Conservation (phyloP, 2,888 invertebrate species). For the Bugulina stolonifera region DNA sequence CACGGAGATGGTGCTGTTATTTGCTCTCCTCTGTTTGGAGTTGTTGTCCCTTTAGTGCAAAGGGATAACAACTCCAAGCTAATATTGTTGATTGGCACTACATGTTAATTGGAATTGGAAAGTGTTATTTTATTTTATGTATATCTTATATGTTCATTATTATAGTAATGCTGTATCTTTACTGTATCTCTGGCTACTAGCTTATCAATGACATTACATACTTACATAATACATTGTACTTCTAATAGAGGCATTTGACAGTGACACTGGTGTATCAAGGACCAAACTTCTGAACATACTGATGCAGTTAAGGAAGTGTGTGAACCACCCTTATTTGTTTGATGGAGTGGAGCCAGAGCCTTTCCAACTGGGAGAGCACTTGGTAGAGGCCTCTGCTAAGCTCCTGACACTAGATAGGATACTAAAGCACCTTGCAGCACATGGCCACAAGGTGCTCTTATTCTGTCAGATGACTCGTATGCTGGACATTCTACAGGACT, state of each 20-base stretch:
- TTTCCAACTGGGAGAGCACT: constrained; percentile 54
- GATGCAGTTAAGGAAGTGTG: constrained; percentile 54
- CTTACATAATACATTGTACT: not conserved
- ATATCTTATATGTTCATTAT: no score
- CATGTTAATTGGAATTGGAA: no score
- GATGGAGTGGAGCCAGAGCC: constrained; percentile 55
- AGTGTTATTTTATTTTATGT: no score
- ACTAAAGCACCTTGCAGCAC: constrained; percentile 41
- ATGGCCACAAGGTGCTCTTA: constrained; percentile 52
- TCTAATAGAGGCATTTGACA: constrained; percentile 40
- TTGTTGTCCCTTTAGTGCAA: no score
- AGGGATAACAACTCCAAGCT: no score
- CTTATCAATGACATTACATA: no score
- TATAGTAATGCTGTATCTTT: no score
- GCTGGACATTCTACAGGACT: constrained; percentile 55
- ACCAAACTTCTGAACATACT: constrained; percentile 49
- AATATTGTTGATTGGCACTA: no score
- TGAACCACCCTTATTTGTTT: constrained; percentile 55
- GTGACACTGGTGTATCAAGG: constrained; percentile 27
- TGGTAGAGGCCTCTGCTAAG: constrained; percentile 53
- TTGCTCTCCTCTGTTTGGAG: no score
- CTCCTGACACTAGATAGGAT: constrained; percentile 50
- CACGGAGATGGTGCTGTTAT: no score
- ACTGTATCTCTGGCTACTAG: no score
- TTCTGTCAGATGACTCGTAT: constrained; percentile 55